Base-by-base conservation (phyloP, 92 coral and sea anemone genomes). In the Phymanthus crucifer region DNA sequence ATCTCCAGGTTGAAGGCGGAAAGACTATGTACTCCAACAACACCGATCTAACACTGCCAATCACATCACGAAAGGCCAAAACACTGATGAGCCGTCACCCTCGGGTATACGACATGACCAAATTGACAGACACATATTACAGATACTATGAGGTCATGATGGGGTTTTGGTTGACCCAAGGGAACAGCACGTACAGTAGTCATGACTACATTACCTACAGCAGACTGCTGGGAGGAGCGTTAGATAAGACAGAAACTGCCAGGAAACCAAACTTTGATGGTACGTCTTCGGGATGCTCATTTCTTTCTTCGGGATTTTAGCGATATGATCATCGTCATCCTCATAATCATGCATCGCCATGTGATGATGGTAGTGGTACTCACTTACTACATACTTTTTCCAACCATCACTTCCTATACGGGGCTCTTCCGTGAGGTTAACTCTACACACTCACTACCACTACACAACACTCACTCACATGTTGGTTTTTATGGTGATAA, bases 141-240 rank as follows among this genome's bases (percentile, higher is more conserved):
- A 83, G 98, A 48, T 95, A 88, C 77, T 95, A 88, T 87, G 98
- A 95, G 79, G 93, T 85, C 34, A 85, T 88, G 66, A 85, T 90
- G 52, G 93, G 95, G 32, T 93, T 76, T 67, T 95, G 97, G 92
- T 45, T 95, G 71, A 90, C 97, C 1, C 76, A 93, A 40, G 97
- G 93, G 33, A 95, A 93, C 74, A 89, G 70, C 32, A 86, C 97
- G 31, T 85, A 85, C 38, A 78, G 91, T 27, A 90, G 84, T 69
- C 82, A 84, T 65, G 93, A 95, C 72, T 95, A 90, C 88, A 71
- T 88, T 10, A 90, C 91, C 5, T 93, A 88, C 56, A 91, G 97
- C 33, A 88, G 87, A 43, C 87, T 95, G 40, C 47, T 90, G 80
- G 98, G 97, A 52, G 98, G 97, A 31, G 84, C 93, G 1, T 69